Evolutionary conservation across 2,888 invertebrate species (phyloP), one percentile per base, ranked within the genome.

Genomic region (Sesia bembeciformis): DNA sequence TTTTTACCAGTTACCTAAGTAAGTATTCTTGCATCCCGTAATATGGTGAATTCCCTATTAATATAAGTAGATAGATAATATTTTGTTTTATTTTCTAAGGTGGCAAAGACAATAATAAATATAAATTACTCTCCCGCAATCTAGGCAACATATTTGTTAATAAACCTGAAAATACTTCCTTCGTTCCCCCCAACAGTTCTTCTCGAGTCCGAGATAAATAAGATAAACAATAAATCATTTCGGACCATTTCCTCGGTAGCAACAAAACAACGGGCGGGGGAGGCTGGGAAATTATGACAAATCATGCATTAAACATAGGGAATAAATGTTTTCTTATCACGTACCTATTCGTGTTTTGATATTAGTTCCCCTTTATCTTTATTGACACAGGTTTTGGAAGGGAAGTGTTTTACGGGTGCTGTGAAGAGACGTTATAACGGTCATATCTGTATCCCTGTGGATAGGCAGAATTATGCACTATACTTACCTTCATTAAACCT

Each of bases 311-410:
- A 89, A 89, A 89, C 89, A 89, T 88, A 78, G 88, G 84, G 87
- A 88, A 89, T 89, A 88, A 89, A 89, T 89, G 89, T 89, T 89
- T 88, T 88, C 89, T 88, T 88, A 89, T 88, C 89, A 89, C 89
- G 89, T 88, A 82, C 85, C 87, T 88, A 87, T 84, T 86, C 82
- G 82, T 87, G 87, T 85, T 88, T 83, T 82, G 84, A 87, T 88
- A 89, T 89, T 88, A 88, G 88, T 88, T 88, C 85, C 81, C 81
- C 84, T 86, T 88, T 89, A 88, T 89, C 88, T 88, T 86, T 87
- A 87, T 88, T 86, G 89, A 86, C 88, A 84, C 88, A 88, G 88
- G 85, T 86, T 87, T 82, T 71, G 72, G 78, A 70, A 74, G 80
- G 82, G 80, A 76, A 76, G 74, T 72, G 74, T 78, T 79, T 86